Conservation (phyloP, 2,113 vertebrate species). For the Romanogobio albipinnatus region DNA sequence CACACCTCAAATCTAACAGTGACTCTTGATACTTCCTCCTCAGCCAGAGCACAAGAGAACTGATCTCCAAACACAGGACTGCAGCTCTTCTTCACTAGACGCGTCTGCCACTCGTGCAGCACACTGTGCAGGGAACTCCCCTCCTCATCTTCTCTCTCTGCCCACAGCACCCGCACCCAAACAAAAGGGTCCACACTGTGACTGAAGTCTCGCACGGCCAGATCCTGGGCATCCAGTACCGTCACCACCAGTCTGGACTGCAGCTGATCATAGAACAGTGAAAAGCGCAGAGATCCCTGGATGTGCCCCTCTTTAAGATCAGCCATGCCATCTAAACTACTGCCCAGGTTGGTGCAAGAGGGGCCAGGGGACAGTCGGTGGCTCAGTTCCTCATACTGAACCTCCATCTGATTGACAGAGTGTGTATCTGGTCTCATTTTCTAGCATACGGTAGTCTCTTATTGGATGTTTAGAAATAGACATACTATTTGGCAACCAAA, state of each 20-base stretch:
- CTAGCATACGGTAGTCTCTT: neutral
- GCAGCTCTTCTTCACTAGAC: conserved; percentile 69
- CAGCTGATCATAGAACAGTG: conserved; percentile 68
- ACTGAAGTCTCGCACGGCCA: conserved; percentile 53
- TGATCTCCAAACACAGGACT: conserved; percentile 73
- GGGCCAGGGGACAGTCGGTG: conserved; percentile 57
- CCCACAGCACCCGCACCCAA: conserved; percentile 67
- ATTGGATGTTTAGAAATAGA: neutral
- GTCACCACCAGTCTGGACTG: conserved; percentile 69
- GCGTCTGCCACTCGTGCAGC: conserved; percentile 73
- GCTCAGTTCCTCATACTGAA: conserved; percentile 53
- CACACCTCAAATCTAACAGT: conserved; percentile 75
- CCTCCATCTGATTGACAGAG: conserved; percentile 60
- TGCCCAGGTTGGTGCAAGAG: conserved; percentile 17
- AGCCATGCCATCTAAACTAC: conserved; percentile 37
- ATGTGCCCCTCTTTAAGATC: conserved; percentile 51
- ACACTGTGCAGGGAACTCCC: conserved; percentile 51
- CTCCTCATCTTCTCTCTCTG: conserved; percentile 45
- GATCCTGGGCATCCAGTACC: conserved; percentile 66
- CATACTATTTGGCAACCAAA: neutral
- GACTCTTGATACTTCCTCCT: conserved; percentile 60
- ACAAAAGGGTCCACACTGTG: conserved; percentile 62
- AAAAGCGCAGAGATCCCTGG: conserved; percentile 68
- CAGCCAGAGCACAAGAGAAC: conserved; percentile 70
- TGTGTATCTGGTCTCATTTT: neutral